A percentile compares a stretch with the other conserved stretches of the same genome.
Conservation (phyloP, 2,113 vertebrate species). For the Cercocebus atys region DNA sequence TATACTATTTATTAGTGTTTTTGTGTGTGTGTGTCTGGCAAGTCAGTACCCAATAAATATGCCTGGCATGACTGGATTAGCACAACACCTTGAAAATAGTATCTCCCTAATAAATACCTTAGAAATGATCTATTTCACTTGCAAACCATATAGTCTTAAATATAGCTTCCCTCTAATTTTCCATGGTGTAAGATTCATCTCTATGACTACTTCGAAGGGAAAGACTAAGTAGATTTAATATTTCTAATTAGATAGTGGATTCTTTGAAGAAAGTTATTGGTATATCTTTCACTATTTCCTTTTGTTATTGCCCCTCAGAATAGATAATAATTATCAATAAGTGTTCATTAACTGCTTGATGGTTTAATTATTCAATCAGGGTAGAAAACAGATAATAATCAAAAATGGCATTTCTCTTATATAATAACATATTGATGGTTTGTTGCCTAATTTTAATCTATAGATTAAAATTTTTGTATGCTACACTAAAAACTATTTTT, state of each 20-base stretch:
- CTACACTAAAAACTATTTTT: conserved; percentile 26
- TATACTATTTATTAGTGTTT: not conserved
- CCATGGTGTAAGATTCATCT: not conserved
- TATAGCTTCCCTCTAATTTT: conserved; percentile 1
- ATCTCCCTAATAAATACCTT: not conserved
- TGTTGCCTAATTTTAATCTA: conserved; percentile 15
- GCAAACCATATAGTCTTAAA: not conserved
- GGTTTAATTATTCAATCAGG: not conserved
- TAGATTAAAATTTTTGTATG: not conserved
- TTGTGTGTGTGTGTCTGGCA: not conserved
- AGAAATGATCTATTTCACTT: conserved; percentile 2
- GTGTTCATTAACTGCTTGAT: not conserved
- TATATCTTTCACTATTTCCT: not conserved
- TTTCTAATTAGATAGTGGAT: not conserved
- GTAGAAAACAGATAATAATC: not conserved
- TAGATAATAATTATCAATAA: not conserved
- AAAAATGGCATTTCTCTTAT: not conserved
- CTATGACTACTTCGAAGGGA: not conserved
- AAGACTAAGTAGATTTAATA: not conserved
- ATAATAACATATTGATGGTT: not conserved
- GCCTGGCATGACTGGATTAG: not conserved
- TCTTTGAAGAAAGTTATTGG: not conserved
- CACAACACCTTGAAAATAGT: not conserved
- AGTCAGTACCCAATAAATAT: not conserved
- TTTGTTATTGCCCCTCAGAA: not conserved